phyloP scores from a whole-genome alignment of 2,797 vertebrate genomes.

The Pseudopleuronectes americanus region DNA sequence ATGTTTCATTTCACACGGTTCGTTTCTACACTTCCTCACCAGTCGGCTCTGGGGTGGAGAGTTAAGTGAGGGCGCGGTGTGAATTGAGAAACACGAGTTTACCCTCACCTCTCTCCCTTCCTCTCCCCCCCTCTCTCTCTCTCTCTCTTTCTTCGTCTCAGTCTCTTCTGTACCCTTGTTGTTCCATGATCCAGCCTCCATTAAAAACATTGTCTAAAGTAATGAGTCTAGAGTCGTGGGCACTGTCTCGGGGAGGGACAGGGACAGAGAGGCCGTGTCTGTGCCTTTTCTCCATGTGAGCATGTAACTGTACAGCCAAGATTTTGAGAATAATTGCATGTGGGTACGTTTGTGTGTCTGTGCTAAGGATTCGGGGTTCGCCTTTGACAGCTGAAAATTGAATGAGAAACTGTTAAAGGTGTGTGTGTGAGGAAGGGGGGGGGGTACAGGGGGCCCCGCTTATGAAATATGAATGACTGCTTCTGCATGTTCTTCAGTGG shows the following conservation, averaged over 20 bases:
- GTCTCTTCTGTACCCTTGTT: conserved; percentile 44
- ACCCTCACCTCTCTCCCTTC: conserved; percentile 7
- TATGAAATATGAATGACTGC: conserved; percentile 83
- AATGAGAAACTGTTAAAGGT: conserved; percentile 77
- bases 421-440: conserved; percentile 28
- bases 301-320: conserved; percentile 27
- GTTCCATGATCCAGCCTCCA: conserved; percentile 60
- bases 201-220: conserved; percentile 77
- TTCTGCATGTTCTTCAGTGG: conserved; percentile 75
- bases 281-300: conserved; percentile 11
- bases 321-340: conserved; percentile 60
- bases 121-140: too few relatives aligned
- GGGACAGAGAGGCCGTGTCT: conserved; percentile 19
- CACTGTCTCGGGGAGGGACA: conserved; percentile 57
- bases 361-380: conserved; percentile 66
- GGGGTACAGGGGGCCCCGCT: conserved; percentile 54
- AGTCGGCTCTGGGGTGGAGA: conserved; percentile 20
- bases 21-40: conserved; percentile 13
- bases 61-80: conserved; percentile 13
- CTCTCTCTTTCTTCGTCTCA: conserved; percentile 11
- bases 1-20: conserved; percentile 1
- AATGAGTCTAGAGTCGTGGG: conserved; percentile 74
- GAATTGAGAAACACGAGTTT: conserved; percentile 54
- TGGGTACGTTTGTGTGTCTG: conserved; percentile 21
- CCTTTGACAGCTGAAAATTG: conserved; percentile 79